Evolutionary conservation across 2,797 vertebrate genomes (phyloP), one percentile per base, ranked within the genome.

Genomic region (Ciconia nigra): DNA sequence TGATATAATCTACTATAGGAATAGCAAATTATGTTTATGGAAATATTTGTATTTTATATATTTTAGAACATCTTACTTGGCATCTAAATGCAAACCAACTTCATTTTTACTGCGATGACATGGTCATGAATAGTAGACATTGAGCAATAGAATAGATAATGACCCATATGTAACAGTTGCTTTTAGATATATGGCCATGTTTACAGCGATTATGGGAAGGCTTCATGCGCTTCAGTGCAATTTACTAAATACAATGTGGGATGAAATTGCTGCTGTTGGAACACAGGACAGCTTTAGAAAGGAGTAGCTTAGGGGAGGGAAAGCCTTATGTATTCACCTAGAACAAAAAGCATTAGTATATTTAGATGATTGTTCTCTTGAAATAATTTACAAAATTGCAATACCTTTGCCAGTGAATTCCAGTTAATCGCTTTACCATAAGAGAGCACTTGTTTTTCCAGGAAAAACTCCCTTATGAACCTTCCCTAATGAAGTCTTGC

Each of bases 251-350:
- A 96, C 76, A 94, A 58, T 37, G 92, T 83, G 72, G 90, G 89
- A 92, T 96, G 93, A 95, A 97, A 97, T 93, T 93, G 89, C 83
- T 92, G 86, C 51, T 92, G 67, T 76, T 96, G 93, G 76, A 93
- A 72, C 57, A 26, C 61, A 94, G 94, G 95, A 92, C 83, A 86
- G 82, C 46, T 87, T 93, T 82, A 79, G 89, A 94, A 96, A 95
- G 81, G 21, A 89, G 78, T 85, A 65, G 84, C 67, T 89, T 33
- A 12, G 15, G 11, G 54, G 67, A 49, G 55, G 20, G 15, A 5
- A 81, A 72, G 22, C 72, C 57, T 85, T 83, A 71, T 33, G 22
- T 74, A 78, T 85, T 89, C 83, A 95, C 90, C 81, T 93, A 81
- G 69, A 93, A 85, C 87, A 87, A 88, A 96, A 89, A 83, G 17